A percentile compares a stretch with the other conserved stretches of the same genome.
phyloP scores from a whole-genome alignment of 2,888 invertebrate species.

The Notodromas monacha region DNA sequence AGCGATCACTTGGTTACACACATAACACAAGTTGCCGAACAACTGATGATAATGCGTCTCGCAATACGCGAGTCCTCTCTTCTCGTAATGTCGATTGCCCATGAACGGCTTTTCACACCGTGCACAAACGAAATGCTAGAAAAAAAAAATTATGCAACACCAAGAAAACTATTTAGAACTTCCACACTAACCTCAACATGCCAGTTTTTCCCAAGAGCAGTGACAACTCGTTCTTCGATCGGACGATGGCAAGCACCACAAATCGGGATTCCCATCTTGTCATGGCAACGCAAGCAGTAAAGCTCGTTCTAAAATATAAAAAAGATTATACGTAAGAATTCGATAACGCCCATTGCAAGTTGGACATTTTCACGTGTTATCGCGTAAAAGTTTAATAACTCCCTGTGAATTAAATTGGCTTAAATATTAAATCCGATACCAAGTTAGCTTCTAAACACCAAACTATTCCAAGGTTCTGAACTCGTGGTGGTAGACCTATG shows the following conservation, averaged over 20 bases:
- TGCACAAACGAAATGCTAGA: slow-evolving; percentile 89
- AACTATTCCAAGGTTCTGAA: too few relatives aligned
- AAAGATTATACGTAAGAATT: too few relatives aligned
- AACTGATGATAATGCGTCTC: slow-evolving; percentile 96
- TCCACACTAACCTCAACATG: slow-evolving; percentile 44
- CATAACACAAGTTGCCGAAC: slow-evolving; percentile 92
- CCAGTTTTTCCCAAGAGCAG: slow-evolving; percentile 92
- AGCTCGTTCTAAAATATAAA: slow-evolving; percentile 40
- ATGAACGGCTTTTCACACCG: slow-evolving; percentile 98
- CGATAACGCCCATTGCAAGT: too few relatives aligned
- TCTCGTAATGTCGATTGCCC: slow-evolving; percentile 93
- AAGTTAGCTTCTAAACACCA: too few relatives aligned
- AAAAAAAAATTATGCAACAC: too few relatives aligned
- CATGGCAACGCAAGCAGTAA: slow-evolving; percentile 88
- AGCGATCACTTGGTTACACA: slow-evolving; percentile 88
- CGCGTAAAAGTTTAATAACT: too few relatives aligned
- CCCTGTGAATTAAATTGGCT: too few relatives aligned
- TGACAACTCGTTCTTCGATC: slow-evolving; percentile 92
- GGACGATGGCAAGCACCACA: slow-evolving; percentile 96
- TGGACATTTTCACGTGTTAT: too few relatives aligned
- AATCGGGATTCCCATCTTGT: slow-evolving; percentile 99
- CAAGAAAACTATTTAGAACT: neutral
- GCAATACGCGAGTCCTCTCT: slow-evolving; percentile 90
- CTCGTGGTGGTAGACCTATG: too few relatives aligned
- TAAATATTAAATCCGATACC: too few relatives aligned